Evolutionary conservation across 1,140 invertebrate genomes (phyloP).

Genomic region (Epicauta chinensis): DNA sequence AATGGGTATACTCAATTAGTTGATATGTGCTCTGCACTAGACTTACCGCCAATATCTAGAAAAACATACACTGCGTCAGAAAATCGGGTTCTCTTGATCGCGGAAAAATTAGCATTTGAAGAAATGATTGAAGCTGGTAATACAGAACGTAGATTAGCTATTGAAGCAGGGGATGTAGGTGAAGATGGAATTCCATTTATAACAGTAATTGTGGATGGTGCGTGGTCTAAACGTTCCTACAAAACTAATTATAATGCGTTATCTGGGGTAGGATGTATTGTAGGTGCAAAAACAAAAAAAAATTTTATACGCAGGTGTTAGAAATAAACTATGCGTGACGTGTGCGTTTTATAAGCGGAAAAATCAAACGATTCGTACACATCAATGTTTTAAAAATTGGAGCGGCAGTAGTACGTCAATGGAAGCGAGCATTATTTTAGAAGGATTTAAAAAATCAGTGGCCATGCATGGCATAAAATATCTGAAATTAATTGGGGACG

Average conservation of each 20-base stretch:
- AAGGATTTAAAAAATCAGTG: neutral
- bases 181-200: slow-evolving; percentile 25
- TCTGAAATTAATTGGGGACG: slow-evolving; percentile 26
- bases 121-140: no score
- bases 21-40: no score
- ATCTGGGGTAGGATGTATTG: slow-evolving; percentile 30
- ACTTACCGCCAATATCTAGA: no score
- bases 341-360: slow-evolving; percentile 32
- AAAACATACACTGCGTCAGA: no score
- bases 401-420: neutral
- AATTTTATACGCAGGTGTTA: slow-evolving; percentile 34
- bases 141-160: slow-evolving; percentile 20
- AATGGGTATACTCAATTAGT: no score
- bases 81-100: no score
- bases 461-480: neutral
- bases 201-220: slow-evolving; percentile 31
- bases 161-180: slow-evolving; percentile 14
- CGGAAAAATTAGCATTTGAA: no score
- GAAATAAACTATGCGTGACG: slow-evolving; percentile 35
- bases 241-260: slow-evolving; percentile 26
- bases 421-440: neutral
- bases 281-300: slow-evolving; percentile 35
- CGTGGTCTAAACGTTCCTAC: slow-evolving; percentile 31
- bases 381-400: slow-evolving; percentile 4
- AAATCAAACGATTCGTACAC: neutral